Evolutionary conservation across 2,888 invertebrate genomes (phyloP).

Genomic region (Hemicrepidius hirtus): DNA sequence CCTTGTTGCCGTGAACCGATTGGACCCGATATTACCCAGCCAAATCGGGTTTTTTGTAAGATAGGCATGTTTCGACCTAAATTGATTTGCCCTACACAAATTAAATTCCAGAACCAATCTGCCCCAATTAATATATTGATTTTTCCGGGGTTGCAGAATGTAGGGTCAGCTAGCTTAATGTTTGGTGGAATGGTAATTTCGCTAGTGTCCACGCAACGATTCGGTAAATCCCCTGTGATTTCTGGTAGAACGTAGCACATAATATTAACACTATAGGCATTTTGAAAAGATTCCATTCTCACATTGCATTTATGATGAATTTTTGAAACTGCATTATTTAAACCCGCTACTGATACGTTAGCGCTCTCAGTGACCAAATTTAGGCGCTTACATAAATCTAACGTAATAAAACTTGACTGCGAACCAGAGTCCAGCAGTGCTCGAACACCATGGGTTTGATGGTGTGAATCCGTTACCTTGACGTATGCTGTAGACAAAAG

Average conservation of each 20-base stretch:
- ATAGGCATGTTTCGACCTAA: slow-evolving; percentile 35
- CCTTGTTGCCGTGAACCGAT: neutral
- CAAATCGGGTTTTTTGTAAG: slow-evolving; percentile 42
- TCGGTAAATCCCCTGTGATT: slow-evolving; percentile 55
- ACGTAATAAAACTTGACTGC: slow-evolving; percentile 25
- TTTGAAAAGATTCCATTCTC: slow-evolving; percentile 26
- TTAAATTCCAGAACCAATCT: slow-evolving; percentile 28
- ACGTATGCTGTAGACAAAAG: slow-evolving; percentile 26
- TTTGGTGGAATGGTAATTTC: slow-evolving; percentile 50
- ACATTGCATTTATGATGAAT: slow-evolving; percentile 23
- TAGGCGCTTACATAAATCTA: slow-evolving; percentile 1
- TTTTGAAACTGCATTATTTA: slow-evolving; percentile 6
- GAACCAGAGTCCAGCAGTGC: slow-evolving; percentile 37
- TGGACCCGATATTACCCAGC: slow-evolving; percentile 44
- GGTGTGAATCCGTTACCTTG: neutral
- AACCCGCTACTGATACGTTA: slow-evolving; percentile 12
- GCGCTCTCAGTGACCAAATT: neutral
- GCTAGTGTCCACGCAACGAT: slow-evolving; percentile 33
- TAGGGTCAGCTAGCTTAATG: slow-evolving; percentile 54
- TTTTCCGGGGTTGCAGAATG: slow-evolving; percentile 39
- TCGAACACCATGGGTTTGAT: slow-evolving; percentile 10
- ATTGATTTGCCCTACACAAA: slow-evolving; percentile 22
- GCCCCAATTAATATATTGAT: slow-evolving; percentile 56
- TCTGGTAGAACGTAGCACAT: slow-evolving; percentile 50
- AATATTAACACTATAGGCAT: slow-evolving; percentile 39